Base-by-base conservation (phyloP, 2,797 vertebrate genomes). In the Hephaestus fuliginosus region DNA sequence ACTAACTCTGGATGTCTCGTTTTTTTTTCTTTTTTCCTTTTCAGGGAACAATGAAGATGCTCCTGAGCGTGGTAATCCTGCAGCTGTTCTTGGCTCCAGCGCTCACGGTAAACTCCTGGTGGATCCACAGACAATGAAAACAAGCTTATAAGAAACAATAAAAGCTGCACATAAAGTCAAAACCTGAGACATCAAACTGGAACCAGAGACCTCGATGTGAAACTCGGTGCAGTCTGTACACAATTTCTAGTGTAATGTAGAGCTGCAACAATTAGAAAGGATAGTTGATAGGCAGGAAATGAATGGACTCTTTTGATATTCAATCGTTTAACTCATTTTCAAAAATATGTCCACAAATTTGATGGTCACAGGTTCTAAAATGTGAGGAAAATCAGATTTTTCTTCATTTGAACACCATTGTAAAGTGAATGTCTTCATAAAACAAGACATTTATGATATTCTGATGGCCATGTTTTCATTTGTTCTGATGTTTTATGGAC, bases 1-100 rank as follows among this genome's bases (percentile, higher is more conserved):
- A 84, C 78, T 81, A 73, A 90, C 81, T 68, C 69, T 74, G 57
- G 5, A 55, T 76, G 13, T 72, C 48, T 86, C 11, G 7, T 48
- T 1, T 18, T 44, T 36, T 74, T 66, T 12, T 39, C 46, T 49
- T 25, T 30, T 33, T 65, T 52, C 25, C 30, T 33, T 63, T 58
- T 20, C 68, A 91, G 89, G 63, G 49, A 92, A 88, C 74, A 7
- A 85, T 76, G 88, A 93, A 79, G 82, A 93, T 86, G 88, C 85
- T 95, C 65, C 86, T 92, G 84, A 43, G 67, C 62, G 75, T 95
- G 88, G 76, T 84, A 2, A 81, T 90, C 81, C 79, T 96, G 7
- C 95, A 95, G 86, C 91, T 96, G 84, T 65, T 95, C 52, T 52
- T 94, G 78, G 84, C 84, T 78, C 93, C 95, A 18, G 94, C 77